A percentile compares a stretch with the other conserved stretches of the same genome.
phyloP scores from a whole-genome alignment of 2,888 invertebrate species.

The Dorcus hopei region DNA sequence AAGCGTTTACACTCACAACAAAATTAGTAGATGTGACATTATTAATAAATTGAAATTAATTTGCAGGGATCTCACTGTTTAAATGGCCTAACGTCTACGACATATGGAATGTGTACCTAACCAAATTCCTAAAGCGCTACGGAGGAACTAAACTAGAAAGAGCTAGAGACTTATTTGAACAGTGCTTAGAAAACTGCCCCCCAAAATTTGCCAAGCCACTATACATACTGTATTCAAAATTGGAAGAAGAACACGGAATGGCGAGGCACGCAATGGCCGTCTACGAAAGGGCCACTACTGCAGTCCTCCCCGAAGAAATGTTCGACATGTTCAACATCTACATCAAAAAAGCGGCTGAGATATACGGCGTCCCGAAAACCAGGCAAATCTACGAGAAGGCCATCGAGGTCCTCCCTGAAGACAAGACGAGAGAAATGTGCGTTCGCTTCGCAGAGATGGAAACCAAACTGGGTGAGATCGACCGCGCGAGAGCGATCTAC shows the following conservation, averaged over 20 bases:
- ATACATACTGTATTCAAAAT: slow-evolving; percentile 93
- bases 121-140: slow-evolving; percentile 94
- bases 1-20: neutral
- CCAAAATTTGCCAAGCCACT: slow-evolving; percentile 93
- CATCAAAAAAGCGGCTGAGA: slow-evolving; percentile 95
- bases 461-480: slow-evolving; percentile 96
- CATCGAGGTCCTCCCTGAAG: slow-evolving; percentile 88
- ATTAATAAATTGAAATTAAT: neutral
- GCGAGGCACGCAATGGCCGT: slow-evolving; percentile 99
- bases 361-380: slow-evolving; percentile 96
- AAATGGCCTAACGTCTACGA: slow-evolving; percentile 99
- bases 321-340: slow-evolving; percentile 99
- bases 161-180: slow-evolving; percentile 96
- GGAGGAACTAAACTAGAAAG: slow-evolving; percentile 94
- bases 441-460: slow-evolving; percentile 96
- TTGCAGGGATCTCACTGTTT: slow-evolving; percentile 74
- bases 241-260: slow-evolving; percentile 97
- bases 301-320: slow-evolving; percentile 90
- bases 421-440: slow-evolving; percentile 93
- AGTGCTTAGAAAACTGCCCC: slow-evolving; percentile 95
- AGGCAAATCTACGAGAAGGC: slow-evolving; percentile 97
- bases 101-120: slow-evolving; percentile 98
- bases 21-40: neutral
- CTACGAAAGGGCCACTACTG: slow-evolving; percentile 91
- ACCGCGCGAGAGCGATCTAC: slow-evolving; percentile 94